These are phyloP conservation scores for Perca schrenkii DNA, from an alignment of 2,113 vertebrate species.

Conservation along the genomic window DNA sequence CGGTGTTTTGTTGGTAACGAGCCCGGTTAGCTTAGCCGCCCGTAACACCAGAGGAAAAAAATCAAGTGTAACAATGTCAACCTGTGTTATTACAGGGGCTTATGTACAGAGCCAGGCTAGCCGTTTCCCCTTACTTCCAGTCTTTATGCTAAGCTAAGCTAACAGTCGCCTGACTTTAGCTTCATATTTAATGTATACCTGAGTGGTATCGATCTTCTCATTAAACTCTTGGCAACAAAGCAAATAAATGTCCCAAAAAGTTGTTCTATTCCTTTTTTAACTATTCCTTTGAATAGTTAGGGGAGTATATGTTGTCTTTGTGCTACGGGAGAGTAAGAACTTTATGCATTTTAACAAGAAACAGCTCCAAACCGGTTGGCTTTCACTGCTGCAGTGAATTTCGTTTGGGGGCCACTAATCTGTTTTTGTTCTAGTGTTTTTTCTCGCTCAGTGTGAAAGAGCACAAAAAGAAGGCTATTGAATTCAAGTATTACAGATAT, in stretches of 20 bases:
- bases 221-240: background rate
- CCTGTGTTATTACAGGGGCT: no score
- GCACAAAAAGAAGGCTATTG: background rate
- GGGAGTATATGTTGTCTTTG: background rate
- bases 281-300: background rate
- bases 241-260: background rate
- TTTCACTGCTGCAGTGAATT: background rate
- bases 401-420: background rate
- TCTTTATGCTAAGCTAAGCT: background rate
- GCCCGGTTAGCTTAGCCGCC: no score
- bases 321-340: background rate
- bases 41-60: background rate
- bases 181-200: background rate
- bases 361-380: background rate
- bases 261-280: background rate
- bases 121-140: background rate
- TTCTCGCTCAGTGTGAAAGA: constrained; percentile 11
- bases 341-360: background rate
- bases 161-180: no score
- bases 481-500: background rate
- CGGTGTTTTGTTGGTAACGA: no score
- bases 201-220: background rate
- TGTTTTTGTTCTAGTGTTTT: background rate
- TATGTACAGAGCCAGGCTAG: background rate
- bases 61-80: background rate